phyloP scores from a whole-genome alignment of 2,113 vertebrate genomes.

The Nycticebus coucang region DNA sequence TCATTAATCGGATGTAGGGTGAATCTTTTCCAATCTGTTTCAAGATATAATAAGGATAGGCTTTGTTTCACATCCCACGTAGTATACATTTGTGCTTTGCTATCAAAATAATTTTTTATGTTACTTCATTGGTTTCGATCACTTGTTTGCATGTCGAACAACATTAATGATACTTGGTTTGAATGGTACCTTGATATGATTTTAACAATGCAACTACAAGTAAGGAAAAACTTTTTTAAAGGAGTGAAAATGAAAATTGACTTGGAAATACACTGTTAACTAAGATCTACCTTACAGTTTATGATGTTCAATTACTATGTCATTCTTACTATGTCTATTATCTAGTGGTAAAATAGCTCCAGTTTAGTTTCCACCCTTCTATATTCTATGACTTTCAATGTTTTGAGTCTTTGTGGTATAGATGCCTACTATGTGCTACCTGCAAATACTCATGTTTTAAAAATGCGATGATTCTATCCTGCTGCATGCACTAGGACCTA shows the following conservation, averaged over 20 bases:
- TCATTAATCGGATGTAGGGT: not conserved
- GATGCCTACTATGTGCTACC: not conserved
- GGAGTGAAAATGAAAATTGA: constrained; percentile 30
- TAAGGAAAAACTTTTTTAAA: not conserved
- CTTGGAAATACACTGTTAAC: constrained; percentile 6
- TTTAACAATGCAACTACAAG: constrained; percentile 1
- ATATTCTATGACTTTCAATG: not conserved
- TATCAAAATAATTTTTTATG: not conserved
- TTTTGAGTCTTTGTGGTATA: not conserved
- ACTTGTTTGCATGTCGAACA: not conserved
- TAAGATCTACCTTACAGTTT: not conserved
- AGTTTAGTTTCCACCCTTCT: not conserved
- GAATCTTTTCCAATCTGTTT: constrained; percentile 34
- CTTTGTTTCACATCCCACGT: not conserved
- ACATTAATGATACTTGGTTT: not conserved
- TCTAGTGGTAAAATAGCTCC: not conserved
- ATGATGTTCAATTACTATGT: not conserved
- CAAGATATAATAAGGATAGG: not conserved
- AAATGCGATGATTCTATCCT: not conserved
- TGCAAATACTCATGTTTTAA: not conserved
- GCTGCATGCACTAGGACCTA: not conserved
- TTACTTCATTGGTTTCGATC: not conserved
- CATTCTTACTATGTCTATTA: not conserved
- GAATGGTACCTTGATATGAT: not conserved
- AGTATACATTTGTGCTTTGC: not conserved